Base-by-base conservation (phyloP, 2,797 vertebrate species). In the Pelobates cultripes region DNA sequence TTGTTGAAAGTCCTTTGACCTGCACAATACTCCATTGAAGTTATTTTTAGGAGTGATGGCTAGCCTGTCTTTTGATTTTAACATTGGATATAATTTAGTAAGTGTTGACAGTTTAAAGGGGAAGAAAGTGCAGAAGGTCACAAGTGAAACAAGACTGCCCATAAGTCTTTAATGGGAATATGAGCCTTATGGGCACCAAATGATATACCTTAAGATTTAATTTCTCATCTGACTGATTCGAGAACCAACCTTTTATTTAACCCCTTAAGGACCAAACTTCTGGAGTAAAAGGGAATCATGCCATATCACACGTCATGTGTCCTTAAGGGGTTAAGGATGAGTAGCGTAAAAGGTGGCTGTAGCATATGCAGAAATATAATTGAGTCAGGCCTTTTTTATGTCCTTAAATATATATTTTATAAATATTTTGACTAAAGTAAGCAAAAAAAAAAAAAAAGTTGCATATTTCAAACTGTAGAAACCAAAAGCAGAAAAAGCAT, bases 81-180 rank as follows among this genome's bases (percentile, higher is more conserved):
- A 85, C 90, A 88, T 85, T 79, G 86, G 75, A 84, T 83, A 79
- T 93, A 92, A 94, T 95, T 94, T 95, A 94, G 85, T 90, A 93
- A 87, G 88, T 86, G 88, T 87, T 93, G 93, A 96, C 94, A 95
- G 91, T 90, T 92, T 91, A 88, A 91, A 87, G 86, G 89, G 85
- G 89, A 89, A 90, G 85, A 87, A 87, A 91, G 91, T 91, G 88
- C 85, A 86, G 86, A 85, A 92, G 87, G 92, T 93, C 89, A 90
- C 80, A 86, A 86, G 86, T 89, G 91, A 91, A 91, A 86, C 89
- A 84, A 86, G 86, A 93, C 92, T 92, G 73, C 57, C 66, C 61
- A 45, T 82, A 82, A 60, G 80, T 55, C 60, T 66, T 70, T 79
- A 83, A 79, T 79, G 72, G 44, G 44, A 78, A 83, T 77, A 53